These are phyloP conservation scores for Macrophya annulata DNA, from an alignment of 2,888 invertebrate species.

Conservation along the genomic window DNA sequence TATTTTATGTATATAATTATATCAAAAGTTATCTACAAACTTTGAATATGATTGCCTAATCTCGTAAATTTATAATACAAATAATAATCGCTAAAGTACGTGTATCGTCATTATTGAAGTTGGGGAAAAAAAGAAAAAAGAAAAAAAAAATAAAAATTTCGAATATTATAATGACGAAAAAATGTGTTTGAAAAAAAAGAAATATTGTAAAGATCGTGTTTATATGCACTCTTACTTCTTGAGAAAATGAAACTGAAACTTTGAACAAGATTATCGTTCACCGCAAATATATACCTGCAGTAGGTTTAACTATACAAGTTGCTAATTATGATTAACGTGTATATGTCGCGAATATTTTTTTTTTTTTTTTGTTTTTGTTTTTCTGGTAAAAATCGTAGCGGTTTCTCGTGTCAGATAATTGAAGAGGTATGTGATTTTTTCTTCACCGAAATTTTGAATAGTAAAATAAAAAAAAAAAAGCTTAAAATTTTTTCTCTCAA, in stretches of 20 bases:
- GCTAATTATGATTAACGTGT: conserved; percentile 9
- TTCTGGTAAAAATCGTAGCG: not conserved
- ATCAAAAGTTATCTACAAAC: too few relatives aligned
- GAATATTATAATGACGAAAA: not conserved
- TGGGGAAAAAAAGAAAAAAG: not conserved
- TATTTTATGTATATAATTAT: too few relatives aligned
- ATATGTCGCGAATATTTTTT: not conserved
- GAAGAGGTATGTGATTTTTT: too few relatives aligned
- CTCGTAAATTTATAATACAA: too few relatives aligned
- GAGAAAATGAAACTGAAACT: not conserved
- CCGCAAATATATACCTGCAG: not conserved
- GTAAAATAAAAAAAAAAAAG: too few relatives aligned
- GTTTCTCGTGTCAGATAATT: not conserved
- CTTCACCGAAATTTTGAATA: too few relatives aligned
- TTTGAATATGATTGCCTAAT: too few relatives aligned
- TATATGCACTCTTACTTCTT: not conserved
- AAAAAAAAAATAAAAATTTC: not conserved
- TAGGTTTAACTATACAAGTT: not conserved
- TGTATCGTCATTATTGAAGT: too few relatives aligned
- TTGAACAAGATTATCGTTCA: conserved; percentile 8
- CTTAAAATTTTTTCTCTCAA: too few relatives aligned
- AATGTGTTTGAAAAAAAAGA: not conserved
- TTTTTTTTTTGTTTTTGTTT: too few relatives aligned
- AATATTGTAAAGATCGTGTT: not conserved
- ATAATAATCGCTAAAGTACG: too few relatives aligned